phyloP scores from a whole-genome alignment of 2,113 vertebrate genomes.

The Eclectus roratus region DNA sequence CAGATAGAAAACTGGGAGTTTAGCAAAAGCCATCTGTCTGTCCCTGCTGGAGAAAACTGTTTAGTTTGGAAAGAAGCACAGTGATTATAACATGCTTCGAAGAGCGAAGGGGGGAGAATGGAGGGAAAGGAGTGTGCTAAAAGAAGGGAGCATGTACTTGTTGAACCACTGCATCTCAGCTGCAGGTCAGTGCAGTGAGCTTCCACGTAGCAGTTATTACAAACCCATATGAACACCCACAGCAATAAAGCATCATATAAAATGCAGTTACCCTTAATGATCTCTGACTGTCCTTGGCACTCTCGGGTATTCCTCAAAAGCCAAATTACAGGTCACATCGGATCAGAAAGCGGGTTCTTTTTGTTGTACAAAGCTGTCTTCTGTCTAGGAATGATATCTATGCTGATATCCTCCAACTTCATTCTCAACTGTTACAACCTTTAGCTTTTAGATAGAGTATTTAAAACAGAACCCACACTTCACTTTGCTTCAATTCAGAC shows the following conservation, averaged over 20 bases:
- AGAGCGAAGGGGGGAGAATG: no score
- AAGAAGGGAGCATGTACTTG: rapidly evolving
- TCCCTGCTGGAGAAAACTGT: not conserved
- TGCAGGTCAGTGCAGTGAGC: not conserved
- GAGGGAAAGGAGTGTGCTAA: not conserved
- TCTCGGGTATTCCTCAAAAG: not conserved
- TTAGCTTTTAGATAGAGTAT: rapidly evolving
- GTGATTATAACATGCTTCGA: not conserved
- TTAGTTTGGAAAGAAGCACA: not conserved
- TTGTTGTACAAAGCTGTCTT: not conserved
- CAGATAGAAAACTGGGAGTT: not conserved
- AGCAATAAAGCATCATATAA: not conserved
- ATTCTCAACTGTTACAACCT: not conserved
- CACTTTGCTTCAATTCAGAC: not conserved
- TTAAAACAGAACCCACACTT: not conserved
- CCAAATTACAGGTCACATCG: not conserved
- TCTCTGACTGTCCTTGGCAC: not conserved
- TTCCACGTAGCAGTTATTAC: not conserved
- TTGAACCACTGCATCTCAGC: rapidly evolving
- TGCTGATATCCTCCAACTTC: not conserved
- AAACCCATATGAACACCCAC: rapidly evolving
- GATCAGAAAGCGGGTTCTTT: not conserved
- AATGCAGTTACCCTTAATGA: not conserved
- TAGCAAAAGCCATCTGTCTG: not conserved
- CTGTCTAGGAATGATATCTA: not conserved